Percentiles rank a stretch among this genome's conserved stretches.
phyloP scores from a whole-genome alignment of 2,888 invertebrate species.

The Chrysina gloriosa region DNA sequence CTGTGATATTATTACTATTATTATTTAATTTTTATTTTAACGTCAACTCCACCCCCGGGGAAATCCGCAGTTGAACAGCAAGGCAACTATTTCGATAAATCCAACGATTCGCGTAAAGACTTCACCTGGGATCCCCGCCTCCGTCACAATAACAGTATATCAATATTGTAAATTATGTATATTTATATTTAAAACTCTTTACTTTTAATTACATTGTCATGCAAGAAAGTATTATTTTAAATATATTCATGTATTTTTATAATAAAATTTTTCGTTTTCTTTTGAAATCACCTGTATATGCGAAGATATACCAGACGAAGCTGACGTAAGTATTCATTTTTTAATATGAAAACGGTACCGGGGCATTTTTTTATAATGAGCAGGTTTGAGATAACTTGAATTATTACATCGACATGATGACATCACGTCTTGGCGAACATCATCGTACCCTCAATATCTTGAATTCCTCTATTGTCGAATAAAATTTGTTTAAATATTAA shows the following conservation, averaged over 20 bases:
- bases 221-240: conserved; percentile 51
- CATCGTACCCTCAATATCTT: no score
- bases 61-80: conserved; percentile 8
- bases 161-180: conserved; percentile 39
- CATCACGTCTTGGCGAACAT: no score
- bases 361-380: no score
- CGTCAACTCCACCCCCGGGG: no score
- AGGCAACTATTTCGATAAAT: no score
- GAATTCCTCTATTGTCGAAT: no score
- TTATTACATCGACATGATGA: neutral
- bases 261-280: conserved; percentile 23
- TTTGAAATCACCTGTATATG: neutral
- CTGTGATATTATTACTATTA: conserved; percentile 54
- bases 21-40: conserved; percentile 46
- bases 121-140: neutral
- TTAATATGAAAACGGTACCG: neutral
- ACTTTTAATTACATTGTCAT: conserved; percentile 44
- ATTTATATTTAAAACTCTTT: conserved; percentile 37
- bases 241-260: conserved; percentile 46
- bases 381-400: neutral
- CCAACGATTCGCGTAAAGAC: no score
- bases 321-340: neutral
- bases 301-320: neutral
- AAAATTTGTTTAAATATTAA: no score
- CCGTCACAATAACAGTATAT: conserved; percentile 33